Evolutionary conservation across 2,888 invertebrate species (phyloP), one percentile per base, ranked within the genome.

Genomic region (Heliconius sara): DNA sequence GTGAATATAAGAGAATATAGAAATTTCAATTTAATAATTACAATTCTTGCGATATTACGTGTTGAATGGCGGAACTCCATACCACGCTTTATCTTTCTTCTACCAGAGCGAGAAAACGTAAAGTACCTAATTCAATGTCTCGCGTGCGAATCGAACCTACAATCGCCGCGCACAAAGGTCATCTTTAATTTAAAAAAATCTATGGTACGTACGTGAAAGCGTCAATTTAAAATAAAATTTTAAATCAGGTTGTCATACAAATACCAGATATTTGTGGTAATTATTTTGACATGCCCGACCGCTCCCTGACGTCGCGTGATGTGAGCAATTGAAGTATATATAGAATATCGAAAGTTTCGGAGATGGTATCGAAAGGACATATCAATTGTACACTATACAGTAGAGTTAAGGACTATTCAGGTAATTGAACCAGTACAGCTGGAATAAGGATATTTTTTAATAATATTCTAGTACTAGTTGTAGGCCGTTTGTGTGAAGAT

Each of bases 251-350:
- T 88, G 91, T 91, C 90, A 88, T 27, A 27, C 27, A 27, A 27
- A 87, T 89, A 85, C 86, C 80, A 87, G 85, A 89, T 88, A 89
- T 89, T 88, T 85, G 86, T 86, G 85, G 88, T 91, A 89, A 91
- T 91, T 91, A 91, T 92, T 92, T 88, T 91, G 92, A 92, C 92
- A 91, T 88, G 83, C 43, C 77, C 78, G 82, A 81, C 86, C 85
- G 86, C 86, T 84, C 85, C 85, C 47, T 79, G 75, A 80, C 76
- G 74, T 63, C 67, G 80, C 67, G 68, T 81, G 80, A 79, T 81
- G 79, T 79, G 74, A 81, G 73, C 78, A 74, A 78, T 78, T 78
- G 78, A 60, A 9, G 10, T 57, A 77, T 73, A 39, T 25, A 13
- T 67, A 73, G 78, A 78, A 9, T 78, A 78, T 27, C 2, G 52